A percentile compares a stretch with the other conserved stretches of the same genome.
Conservation (phyloP, 2,797 vertebrate genomes). For the Eulemur coronatus region DNA sequence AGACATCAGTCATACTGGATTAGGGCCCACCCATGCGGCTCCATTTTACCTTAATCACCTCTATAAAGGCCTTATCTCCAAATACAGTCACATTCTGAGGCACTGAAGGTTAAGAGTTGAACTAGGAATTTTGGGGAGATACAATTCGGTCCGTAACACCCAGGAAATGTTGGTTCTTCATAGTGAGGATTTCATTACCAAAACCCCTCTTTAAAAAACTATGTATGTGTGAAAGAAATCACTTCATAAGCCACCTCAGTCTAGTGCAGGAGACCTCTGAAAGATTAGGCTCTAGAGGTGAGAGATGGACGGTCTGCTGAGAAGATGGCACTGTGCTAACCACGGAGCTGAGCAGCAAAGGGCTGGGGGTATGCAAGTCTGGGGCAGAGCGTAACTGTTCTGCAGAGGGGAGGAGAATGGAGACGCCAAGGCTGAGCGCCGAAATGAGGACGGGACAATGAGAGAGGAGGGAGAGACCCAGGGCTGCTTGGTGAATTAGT, state of each 20-base stretch:
- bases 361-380: not conserved
- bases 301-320: not conserved
- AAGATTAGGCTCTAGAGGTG: not conserved
- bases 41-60: not conserved
- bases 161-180: not conserved
- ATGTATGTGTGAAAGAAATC: not conserved
- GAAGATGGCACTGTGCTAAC: not conserved
- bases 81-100: not conserved
- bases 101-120: not conserved
- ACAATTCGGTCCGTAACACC: not conserved
- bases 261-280: not conserved
- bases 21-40: not conserved
- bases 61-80: not conserved
- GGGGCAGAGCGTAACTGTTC: not conserved
- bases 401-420: not conserved
- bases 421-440: not conserved
- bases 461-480: not conserved
- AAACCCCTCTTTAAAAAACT: not conserved
- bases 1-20: too few species aligned
- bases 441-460: too few species aligned
- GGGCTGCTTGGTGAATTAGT: not conserved
- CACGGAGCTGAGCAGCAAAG: not conserved
- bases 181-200: not conserved
- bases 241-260: not conserved
- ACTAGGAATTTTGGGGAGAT: not conserved